Evolutionary conservation across 64 coral and sea anemone species (phyloP), one percentile per base, ranked within the genome.

Genomic region (Montipora capricornis): DNA sequence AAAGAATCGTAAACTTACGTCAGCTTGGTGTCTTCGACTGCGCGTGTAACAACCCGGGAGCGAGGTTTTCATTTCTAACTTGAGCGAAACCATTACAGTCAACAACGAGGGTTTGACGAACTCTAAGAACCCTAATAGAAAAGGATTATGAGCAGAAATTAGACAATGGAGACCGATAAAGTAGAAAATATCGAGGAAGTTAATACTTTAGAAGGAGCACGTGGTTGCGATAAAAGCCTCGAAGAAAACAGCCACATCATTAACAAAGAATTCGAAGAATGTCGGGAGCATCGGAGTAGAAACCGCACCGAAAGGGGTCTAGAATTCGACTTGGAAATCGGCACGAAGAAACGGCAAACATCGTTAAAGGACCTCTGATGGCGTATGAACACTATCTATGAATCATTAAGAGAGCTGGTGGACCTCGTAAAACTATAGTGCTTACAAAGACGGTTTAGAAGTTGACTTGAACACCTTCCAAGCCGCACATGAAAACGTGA

Each of bases 271-370:
- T 74, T 74, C 71, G 71, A 74, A 74, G 71, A 74, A 74, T 74
- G 71, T 20, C 71, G 20, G 14, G 71, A 74, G 52, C 52, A 10
- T 57, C 52, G 52, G 52, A 57, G 52, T 57, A 57, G 52, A 57
- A 57, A 57, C 52, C 29, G 37, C 29, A 77, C 29, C 0, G 9
- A 77, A 77, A 77, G 45, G 75, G 75, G 75, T 77, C 75, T 77
- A 48, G 29, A 77, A 47, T 77, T 77, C 75, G 75, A 77, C 75
- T 77, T 47, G 75, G 75, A 77, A 77, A 77, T 77, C 75, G 75
- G 75, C 47, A 47, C 75, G 16, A 77, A 47, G 75, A 77, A 77
- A 77, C 75, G 75, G 47, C 4, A 77, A 77, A 77, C 37, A 5
- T 77, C 44, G 14, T 7, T 77, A 46, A 77, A 48, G 75, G 75